Evolutionary conservation across 2,888 invertebrate species (phyloP), one percentile per base, ranked within the genome.

Genomic region (Scaptomyza reducta): DNA sequence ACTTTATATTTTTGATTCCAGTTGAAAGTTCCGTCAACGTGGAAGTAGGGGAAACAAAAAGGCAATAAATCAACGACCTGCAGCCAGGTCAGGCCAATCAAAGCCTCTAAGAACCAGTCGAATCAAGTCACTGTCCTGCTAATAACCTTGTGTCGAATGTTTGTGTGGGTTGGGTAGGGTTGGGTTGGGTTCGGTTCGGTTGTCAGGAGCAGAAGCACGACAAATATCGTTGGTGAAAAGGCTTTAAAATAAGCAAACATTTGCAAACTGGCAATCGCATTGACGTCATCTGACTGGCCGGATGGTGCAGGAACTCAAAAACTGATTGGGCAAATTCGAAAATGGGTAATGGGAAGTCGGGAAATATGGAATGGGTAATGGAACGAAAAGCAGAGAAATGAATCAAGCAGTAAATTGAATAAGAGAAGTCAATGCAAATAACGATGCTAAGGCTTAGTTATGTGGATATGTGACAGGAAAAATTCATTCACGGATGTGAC

Each of bases 81-180:
- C 62, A 33, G 54, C 9, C 53, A 38, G 41, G 33, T 47, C 38
- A 68, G 55, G 58, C 27, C 58, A 74, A 74, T 69, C 70, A 74
- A 49, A 25, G 49, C 31, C 74, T 27, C 70, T 22, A 42, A 54
- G 61, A 61, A 70, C 16, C 53, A 55, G 41, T 59, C 31, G 56
- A 65, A 74, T 65, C 74, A 55, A 70, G 73, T 74, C 73, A 71
- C 41, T 71, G 71, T 58, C 72, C 72, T 67, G 72, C 62, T 74
- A 74, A 70, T 70, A 70, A 62, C 74, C 74, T 62, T 59, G 58
- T 35, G 33, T 6, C 18, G 18, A 2, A 31, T 9, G 6, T 42
- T n/a, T 10, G 29, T n/a, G 25, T 9, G n/a, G 2, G 13, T 40
- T 14, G 29, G 3, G 27, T 14, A 11, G 3, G 11, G 5, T 14